These are phyloP conservation scores for Leucoraja erinaceus DNA, from an alignment of 2,113 vertebrate species.

Conservation along the genomic window DNA sequence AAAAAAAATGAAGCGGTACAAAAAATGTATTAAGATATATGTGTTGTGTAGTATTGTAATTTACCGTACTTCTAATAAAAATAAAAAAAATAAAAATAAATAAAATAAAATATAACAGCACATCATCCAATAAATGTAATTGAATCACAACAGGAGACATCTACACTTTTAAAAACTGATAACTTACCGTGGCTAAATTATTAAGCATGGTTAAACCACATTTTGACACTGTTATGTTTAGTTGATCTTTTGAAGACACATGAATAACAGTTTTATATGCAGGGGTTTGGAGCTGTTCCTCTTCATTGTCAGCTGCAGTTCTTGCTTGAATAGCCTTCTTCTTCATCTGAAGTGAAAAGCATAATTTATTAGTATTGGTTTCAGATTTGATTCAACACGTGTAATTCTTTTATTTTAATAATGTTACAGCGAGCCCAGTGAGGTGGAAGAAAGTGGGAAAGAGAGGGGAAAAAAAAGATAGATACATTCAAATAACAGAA, in stretches of 20 bases:
- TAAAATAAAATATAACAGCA: too few relatives aligned
- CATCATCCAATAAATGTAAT: not conserved
- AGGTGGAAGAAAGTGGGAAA: too few relatives aligned
- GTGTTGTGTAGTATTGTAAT: too few relatives aligned
- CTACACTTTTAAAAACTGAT: not conserved
- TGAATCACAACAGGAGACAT: not conserved
- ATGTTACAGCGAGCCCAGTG: too few relatives aligned
- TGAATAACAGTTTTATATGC: constrained; percentile 85
- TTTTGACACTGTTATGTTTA: constrained; percentile 90
- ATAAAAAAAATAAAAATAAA: too few relatives aligned
- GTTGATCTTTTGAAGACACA: constrained; percentile 82
- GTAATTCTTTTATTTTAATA: too few relatives aligned
- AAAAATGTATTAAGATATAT: too few relatives aligned
- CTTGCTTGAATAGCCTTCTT: constrained; percentile 68
- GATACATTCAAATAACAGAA: not conserved
- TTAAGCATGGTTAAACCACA: constrained; percentile 85
- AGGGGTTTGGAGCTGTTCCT: constrained; percentile 76
- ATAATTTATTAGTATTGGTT: not conserved
- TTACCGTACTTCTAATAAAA: too few relatives aligned
- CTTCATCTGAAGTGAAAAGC: constrained; percentile 74
- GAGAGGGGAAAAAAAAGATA: not conserved
- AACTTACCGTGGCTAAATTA: constrained; percentile 81
- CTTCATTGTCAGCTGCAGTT: constrained; percentile 64
- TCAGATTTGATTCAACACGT: too few relatives aligned
- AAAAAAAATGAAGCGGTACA: too few relatives aligned